Percentiles rank a stretch among this genome's conserved stretches.
Evolutionary conservation across 2,888 invertebrate genomes (phyloP).

Genomic region (Microplitis deprimator): DNA sequence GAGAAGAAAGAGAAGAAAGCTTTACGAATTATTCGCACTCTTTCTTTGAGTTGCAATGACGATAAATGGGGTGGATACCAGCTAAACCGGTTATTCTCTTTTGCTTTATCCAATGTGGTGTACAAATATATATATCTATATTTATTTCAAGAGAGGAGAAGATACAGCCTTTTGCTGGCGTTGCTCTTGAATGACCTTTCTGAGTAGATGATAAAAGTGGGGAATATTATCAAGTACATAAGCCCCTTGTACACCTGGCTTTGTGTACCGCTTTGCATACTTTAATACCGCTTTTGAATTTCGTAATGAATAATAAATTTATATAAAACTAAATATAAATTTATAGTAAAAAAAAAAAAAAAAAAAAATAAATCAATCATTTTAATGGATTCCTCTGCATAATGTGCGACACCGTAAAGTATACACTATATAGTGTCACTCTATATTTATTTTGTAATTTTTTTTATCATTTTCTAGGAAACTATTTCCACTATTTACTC

Average conservation of each 20-base stretch:
- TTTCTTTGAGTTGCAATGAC: conserved; percentile 47
- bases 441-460: background rate
- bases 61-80: conserved; percentile 45
- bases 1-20: conserved; percentile 57
- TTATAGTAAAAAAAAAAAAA: no score
- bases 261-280: background rate
- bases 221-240: conserved; percentile 11
- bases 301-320: background rate
- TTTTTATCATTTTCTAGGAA: background rate
- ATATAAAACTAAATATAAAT: background rate
- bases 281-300: background rate
- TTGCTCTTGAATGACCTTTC: conserved; percentile 34
- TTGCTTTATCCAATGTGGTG: conserved; percentile 25
- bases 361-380: no score
- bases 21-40: conserved; percentile 57
- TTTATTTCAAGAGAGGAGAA: conserved; percentile 4
- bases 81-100: conserved; percentile 49
- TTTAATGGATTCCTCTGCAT: no score
- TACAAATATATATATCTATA: conserved; percentile 32
- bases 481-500: conserved; percentile 11
- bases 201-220: conserved; percentile 8
- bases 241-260: conserved; percentile 10
- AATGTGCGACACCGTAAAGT: background rate
- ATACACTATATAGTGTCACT: background rate
- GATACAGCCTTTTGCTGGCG: conserved; percentile 25